These are phyloP conservation scores for Cryptotis parvus DNA, from an alignment of 2,113 vertebrate genomes.

Conservation along the genomic window DNA sequence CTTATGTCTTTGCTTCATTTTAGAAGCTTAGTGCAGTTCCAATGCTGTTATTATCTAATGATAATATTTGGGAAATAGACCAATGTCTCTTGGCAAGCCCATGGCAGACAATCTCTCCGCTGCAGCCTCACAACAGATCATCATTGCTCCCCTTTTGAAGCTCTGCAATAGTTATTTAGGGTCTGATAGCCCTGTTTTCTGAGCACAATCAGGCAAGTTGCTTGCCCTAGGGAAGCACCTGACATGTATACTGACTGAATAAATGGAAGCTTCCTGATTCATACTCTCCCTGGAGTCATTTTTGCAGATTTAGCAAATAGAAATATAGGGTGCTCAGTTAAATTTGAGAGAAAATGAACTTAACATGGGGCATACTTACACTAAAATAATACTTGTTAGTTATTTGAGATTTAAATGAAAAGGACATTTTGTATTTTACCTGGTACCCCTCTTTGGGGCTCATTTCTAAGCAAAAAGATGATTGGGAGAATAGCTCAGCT, in stretches of 20 bases:
- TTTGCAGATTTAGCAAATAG: slow-evolving; percentile 27
- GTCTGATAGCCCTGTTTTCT: background rate
- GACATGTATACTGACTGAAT: background rate
- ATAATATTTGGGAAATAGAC: slow-evolving; percentile 26
- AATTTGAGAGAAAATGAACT: slow-evolving; percentile 44
- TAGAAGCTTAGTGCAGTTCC: background rate
- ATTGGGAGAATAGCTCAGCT: background rate
- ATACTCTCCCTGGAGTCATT: background rate
- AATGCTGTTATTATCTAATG: background rate
- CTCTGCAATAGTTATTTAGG: background rate
- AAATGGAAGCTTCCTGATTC: background rate
- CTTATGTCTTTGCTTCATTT: background rate
- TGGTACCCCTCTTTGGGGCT: background rate
- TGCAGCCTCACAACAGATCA: background rate
- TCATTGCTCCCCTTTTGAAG: background rate
- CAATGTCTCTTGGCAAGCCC: background rate
- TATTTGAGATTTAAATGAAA: slow-evolving; percentile 36
- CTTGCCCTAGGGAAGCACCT: background rate
- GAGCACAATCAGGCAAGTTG: background rate
- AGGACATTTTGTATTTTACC: slow-evolving; percentile 36
- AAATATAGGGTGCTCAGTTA: slow-evolving; percentile 20
- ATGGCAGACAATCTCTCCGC: background rate
- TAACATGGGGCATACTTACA: background rate
- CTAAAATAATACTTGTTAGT: slow-evolving; percentile 46
- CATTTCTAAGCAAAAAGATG: background rate